Evolutionary conservation across 2,888 invertebrate genomes (phyloP), one percentile per base, ranked within the genome.

Genomic region (Theretra japonica): DNA sequence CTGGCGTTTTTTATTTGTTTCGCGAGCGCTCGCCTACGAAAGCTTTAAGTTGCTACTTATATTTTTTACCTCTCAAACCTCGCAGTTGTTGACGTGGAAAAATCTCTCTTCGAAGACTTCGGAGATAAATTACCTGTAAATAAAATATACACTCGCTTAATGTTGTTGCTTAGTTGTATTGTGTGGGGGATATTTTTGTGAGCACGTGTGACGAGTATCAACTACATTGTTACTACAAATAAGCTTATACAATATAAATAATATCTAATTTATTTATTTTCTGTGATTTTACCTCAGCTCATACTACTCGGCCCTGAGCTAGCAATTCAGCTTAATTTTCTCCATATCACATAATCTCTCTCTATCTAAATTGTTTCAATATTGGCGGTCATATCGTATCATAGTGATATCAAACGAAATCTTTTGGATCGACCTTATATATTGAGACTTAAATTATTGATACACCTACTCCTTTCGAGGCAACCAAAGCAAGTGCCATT

Each of bases 1-100:
- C 73, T 70, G 72, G 75, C 79, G 41, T 41, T 81, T 87, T 86
- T 84, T 85, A 84, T 89, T 88, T 87, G 83, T 84, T 86, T 81
- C 77, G 73, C 75, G 79, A 80, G 80, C 77, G 80, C 77, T 80
- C 82, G 80, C 79, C 76, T 75, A 76, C 79, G 80, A 83, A 82
- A 82, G 76, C 82, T 84, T 82, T 68, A 70, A 75, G 75, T 77
- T 80, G 75, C 77, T 79, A 74, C 75, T 77, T 79, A 77, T 76
- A 73, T 83, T 82, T 86, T 82, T 81, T 78, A 75, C 73, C 77
- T 75, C 76, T 74, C 79, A 78, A 82, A 79, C 78, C 79, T 81
- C 73, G 76, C 70, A 75, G 73, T 75, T 72, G 75, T 71, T 78
- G 79, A 79, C 73, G 79, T 59, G 77, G 78, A 80, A 82, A 77